These are phyloP conservation scores for Erpornis zantholeuca DNA, from an alignment of 2,113 vertebrate genomes.

Conservation along the genomic window DNA sequence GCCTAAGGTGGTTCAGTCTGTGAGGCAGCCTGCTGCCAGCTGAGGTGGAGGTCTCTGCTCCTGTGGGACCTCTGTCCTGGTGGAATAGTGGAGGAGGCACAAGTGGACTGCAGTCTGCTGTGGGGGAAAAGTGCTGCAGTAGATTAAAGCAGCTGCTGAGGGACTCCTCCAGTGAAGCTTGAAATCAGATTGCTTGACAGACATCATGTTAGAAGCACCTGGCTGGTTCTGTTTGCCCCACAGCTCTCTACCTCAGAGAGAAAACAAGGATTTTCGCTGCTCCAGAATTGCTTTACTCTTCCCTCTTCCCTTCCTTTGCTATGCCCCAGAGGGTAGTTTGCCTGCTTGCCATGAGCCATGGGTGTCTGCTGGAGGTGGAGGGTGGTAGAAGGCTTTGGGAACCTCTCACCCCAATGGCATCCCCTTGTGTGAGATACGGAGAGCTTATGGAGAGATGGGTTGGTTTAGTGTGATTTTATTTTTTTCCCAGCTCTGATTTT, in stretches of 20 bases:
- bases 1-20: background rate
- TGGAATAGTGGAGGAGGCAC: background rate
- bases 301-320: background rate
- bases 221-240: conserved; percentile 48
- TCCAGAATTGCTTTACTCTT: background rate
- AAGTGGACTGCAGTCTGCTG: background rate
- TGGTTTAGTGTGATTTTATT: conserved; percentile 27
- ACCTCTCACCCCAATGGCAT: background rate
- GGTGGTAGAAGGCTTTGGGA: background rate
- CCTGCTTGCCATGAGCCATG: background rate
- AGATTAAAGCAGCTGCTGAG: conserved; percentile 53
- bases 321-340: background rate
- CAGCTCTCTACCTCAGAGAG: conserved; percentile 23
- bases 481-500: conserved; percentile 33
- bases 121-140: background rate
- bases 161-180: conserved; percentile 46
- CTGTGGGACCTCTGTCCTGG: background rate
- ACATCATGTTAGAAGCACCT: conserved; percentile 59
- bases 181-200: conserved; percentile 62
- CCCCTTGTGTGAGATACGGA: background rate
- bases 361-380: background rate
- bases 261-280: conserved; percentile 23
- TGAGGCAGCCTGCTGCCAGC: background rate
- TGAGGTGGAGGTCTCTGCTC: background rate
- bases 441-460: background rate